Percentiles rank a stretch among this genome's conserved stretches.
Evolutionary conservation across 1,140 invertebrate genomes (phyloP).

Genomic region (Hypsibius dujardini): DNA sequence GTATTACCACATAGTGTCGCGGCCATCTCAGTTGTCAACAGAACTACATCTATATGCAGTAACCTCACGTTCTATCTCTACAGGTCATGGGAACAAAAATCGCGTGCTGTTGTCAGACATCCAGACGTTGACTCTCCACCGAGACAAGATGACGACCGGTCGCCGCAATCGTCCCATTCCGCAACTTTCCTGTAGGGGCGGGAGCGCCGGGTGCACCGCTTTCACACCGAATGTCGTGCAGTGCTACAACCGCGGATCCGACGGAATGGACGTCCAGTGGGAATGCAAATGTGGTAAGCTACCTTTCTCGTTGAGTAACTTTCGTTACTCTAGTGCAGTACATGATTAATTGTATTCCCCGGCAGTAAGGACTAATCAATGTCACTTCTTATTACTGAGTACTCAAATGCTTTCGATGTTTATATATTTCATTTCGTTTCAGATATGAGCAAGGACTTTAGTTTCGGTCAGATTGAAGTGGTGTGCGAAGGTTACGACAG

Average conservation of each 20-base stretch:
- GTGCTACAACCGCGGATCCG: slow-evolving; percentile 41
- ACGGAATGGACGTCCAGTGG: slow-evolving; percentile 43
- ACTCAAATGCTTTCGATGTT: background rate
- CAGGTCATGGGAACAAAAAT: slow-evolving; percentile 22
- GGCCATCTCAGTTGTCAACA: no score
- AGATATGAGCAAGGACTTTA: slow-evolving; percentile 31
- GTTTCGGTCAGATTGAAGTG: slow-evolving; percentile 35
- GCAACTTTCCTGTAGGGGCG: slow-evolving; percentile 41
- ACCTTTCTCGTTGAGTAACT: no score
- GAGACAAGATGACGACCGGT: slow-evolving; percentile 35
- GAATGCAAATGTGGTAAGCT: no score
- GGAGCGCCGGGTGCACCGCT: slow-evolving; percentile 31
- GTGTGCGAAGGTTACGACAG: slow-evolving; percentile 44
- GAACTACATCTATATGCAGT: no score
- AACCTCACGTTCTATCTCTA: no score
- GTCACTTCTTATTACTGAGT: background rate
- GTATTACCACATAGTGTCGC: no score
- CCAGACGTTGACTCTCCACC: slow-evolving; percentile 35
- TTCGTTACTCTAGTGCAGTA: no score
- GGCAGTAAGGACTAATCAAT: slow-evolving; percentile 38
- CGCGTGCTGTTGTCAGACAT: slow-evolving; percentile 35
- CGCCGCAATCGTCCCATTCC: slow-evolving; percentile 37
- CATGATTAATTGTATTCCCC: no score
- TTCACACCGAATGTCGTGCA: slow-evolving; percentile 37
- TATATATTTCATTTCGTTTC: no score